Evolutionary conservation across 2,113 vertebrate genomes (phyloP), one percentile per base, ranked within the genome.

Genomic region (Elephantulus edwardii): DNA sequence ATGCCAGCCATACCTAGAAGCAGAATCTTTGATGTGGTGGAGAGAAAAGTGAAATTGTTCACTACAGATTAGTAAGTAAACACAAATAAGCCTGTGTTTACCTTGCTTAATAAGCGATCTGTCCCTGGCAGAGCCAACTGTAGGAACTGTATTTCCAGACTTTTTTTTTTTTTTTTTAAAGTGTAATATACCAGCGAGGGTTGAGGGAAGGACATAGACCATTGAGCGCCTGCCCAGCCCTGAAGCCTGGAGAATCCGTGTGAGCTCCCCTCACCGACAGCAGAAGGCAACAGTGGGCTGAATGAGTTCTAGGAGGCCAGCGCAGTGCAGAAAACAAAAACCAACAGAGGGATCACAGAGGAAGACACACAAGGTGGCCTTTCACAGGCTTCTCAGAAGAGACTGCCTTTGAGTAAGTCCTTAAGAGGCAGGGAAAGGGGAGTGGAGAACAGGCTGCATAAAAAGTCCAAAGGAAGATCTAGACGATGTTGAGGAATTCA

Each of bases 161-260:
- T 76, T 83, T 91, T 92, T 62, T 7, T 4, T 76, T 83, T 91
- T 92, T 62, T 7, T 4, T 1, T 81, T 48, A 48, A 93, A 95
- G 84, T 84, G 71, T 87, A 66, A 90, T n/a, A n/a, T n/a, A 86
- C 75, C 66, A 38, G 11, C 2, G 35, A 82, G 83, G 60, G 48
- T 81, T 90, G 85, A 86, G 91, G 80, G 24, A 24, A 54, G 8
- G 58, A 66, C 70, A 48, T 48, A 50, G 70, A 76, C 71, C 75
- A 44, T 24, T 44, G 86, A 66, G 88, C 72, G 54, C 88, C 66
- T 8, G 33, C 68, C 42, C 46, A n/a, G 62, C 56, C 46, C 56
- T 48, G 22, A 44, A 26, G 52, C 35, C 28, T 0, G 46, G 83
- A 70, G 80, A 83, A 90, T 48, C 79, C 28, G 33, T 28, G 60